Conservation (phyloP, 1,140 invertebrate genomes). For the Cepaea nemoralis region DNA sequence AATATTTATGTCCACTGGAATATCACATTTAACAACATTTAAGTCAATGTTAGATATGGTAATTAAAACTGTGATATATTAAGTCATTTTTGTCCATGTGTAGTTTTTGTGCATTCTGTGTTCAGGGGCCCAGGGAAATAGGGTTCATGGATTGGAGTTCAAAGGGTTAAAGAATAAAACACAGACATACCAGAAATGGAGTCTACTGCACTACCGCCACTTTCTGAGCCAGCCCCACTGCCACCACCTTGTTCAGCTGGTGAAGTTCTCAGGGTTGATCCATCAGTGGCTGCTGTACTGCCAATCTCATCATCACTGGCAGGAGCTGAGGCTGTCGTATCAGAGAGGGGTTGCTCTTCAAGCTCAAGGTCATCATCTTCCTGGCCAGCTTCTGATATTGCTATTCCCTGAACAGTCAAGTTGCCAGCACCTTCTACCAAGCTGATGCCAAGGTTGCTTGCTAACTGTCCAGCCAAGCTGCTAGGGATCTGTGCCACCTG, state of each 20-base stretch:
- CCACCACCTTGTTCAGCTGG: slow-evolving; percentile 81
- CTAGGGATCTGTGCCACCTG: slow-evolving; percentile 27
- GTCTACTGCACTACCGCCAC: slow-evolving; percentile 87
- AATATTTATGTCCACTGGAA: too few species aligned
- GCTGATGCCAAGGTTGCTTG: slow-evolving; percentile 35
- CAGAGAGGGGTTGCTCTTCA: slow-evolving; percentile 74
- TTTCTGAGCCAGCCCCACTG: slow-evolving; percentile 79
- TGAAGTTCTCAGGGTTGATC: slow-evolving; percentile 89
- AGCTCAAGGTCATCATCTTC: slow-evolving; percentile 46
- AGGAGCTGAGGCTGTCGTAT: slow-evolving; percentile 85
- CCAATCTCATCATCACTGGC: slow-evolving; percentile 91
- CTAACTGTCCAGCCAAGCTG: slow-evolving; percentile 19
- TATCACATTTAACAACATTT: too few species aligned
- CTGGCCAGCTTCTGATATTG: background rate
- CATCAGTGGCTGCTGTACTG: slow-evolving; percentile 93
- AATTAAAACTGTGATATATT: too few species aligned
- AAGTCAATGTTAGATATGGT: too few species aligned
- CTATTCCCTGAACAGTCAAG: slow-evolving; percentile 28
- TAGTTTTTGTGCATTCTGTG: too few species aligned
- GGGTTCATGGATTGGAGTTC: too few species aligned
- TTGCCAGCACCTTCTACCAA: slow-evolving; percentile 23
- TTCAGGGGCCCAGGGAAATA: too few species aligned
- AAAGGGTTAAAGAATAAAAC: too few species aligned
- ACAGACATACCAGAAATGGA: slow-evolving; percentile 85
- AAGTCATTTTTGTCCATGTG: too few species aligned